Evolutionary conservation across 1,140 invertebrate genomes (phyloP), one percentile per base, ranked within the genome.

Genomic region (Sinonovacula constricta): DNA sequence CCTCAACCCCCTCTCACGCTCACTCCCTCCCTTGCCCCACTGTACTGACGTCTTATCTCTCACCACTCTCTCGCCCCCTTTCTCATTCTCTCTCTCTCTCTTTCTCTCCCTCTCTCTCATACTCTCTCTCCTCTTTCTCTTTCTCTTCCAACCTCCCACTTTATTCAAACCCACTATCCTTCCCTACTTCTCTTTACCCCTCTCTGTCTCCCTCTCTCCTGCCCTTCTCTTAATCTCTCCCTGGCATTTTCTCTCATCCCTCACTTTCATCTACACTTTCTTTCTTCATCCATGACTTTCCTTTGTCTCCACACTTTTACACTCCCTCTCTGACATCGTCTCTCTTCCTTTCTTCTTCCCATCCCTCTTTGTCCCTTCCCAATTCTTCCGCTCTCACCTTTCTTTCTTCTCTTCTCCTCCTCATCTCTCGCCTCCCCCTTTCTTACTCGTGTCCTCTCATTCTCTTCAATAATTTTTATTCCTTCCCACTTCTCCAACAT

Each of bases 321-420:
- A 12, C 45, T 49, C 45, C n/a, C 45, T 49, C n/a, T n/a, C n/a
- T n/a, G 10, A 12, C 45, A 12, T n/a, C n/a, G 10, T 49, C 45
- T 49, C 45, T 49, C 45, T 49, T n/a, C n/a, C 45, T 49, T n/a
- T 49, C 45, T 49, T n/a, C 45, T 49, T n/a, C n/a, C 45, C n/a
- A 10, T 49, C 45, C n/a, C 45, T 49, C 45, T 49, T n/a, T 49
- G 10, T 49, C 45, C n/a, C 45, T 49, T n/a, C n/a, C 45, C n/a
- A 10, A 12, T n/a, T 49, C 45, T 49, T n/a, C n/a, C 45, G 10
- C 45, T 49, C 45, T 49, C 45, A 12, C 45, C n/a, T n/a, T 49
- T n/a, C 45, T 49, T n/a, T 49, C 45, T 49, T 49, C 45, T 49
- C 45, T 49, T n/a, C 45, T 49, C 45, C 45, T 49, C 45, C n/a